Conservation (phyloP, 2,797 vertebrate genomes). For the Acipenser oxyrinchus region DNA sequence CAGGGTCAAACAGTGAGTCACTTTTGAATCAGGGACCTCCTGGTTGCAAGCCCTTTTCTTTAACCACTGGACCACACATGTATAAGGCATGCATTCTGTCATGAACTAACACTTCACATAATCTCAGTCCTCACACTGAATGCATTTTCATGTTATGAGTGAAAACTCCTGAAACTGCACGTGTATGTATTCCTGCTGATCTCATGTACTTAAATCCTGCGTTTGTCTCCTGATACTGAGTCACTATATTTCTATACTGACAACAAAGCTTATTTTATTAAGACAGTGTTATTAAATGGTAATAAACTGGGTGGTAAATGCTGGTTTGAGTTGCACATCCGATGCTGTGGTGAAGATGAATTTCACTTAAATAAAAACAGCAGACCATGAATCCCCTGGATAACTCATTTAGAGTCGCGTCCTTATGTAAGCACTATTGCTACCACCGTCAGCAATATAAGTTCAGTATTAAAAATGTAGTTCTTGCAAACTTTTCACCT, state of each 20-base stretch:
- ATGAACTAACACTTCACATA: too few relatives aligned
- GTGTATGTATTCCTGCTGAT: too few relatives aligned
- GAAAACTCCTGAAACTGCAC: too few relatives aligned
- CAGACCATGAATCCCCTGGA: constrained; percentile 14
- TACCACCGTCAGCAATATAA: neutral
- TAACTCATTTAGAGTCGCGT: constrained; percentile 8
- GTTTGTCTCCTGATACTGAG: neutral
- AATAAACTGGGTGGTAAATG: constrained; percentile 12
- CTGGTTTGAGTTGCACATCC: constrained; percentile 6
- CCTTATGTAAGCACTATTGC: constrained; percentile 12
- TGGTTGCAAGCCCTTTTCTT: too few relatives aligned
- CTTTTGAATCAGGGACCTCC: too few relatives aligned
- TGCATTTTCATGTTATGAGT: too few relatives aligned
- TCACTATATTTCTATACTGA: neutral
- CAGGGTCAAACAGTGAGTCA: too few relatives aligned
- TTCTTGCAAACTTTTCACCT: neutral
- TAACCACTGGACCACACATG: too few relatives aligned
- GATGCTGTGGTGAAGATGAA: constrained; percentile 3
- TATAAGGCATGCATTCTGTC: too few relatives aligned
- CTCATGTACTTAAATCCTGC: too few relatives aligned
- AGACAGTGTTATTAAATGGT: constrained; percentile 12
- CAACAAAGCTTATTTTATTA: constrained; percentile 4
- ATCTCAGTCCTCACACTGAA: too few relatives aligned
- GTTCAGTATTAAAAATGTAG: constrained; percentile 2
- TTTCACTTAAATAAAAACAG: constrained; percentile 9